Evolutionary conservation across 2,888 invertebrate species (phyloP), one percentile per base, ranked within the genome.

Genomic region (Phortica okadai): DNA sequence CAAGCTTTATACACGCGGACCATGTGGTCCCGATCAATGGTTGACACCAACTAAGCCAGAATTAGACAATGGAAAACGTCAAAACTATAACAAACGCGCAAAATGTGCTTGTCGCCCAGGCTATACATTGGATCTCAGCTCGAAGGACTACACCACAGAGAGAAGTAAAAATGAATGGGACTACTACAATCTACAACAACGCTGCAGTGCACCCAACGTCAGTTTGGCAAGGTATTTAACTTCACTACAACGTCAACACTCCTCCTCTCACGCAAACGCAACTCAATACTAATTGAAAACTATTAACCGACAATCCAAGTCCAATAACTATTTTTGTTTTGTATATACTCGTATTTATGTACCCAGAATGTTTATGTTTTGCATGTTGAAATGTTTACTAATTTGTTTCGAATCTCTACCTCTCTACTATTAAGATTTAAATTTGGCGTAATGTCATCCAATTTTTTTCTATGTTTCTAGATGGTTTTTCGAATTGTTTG

Each of bases 1-100:
- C 89, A 94, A 94, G 82, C 92, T 97, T 21, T 95, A 96, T 89
- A 94, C 94, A 0, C 95, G 94, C 82, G 97, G 96, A 0, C 96
- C 96, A 0, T 97, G 97, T 83, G 92, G 93, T 0, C 93, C 93
- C 0, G 95, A 95, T 0, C 94, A 96, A 81, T 95, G 95, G 95
- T 84, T 95, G 58, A 94, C 94, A 41, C 93, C 94, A 0, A 92
- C 92, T 33, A 92, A 94, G 81, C 82, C 86, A 0, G 84, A 92
- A 70, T 72, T 80, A 8, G 74, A 25, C 33, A 79, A 83, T 59
- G 83, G 77, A 14, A 82, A 33, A 33, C 81, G 4, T 6, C 56
- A 3, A 8, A 84, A 81, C 14, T 77, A 78, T 59, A 83, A 82
- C n/a, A 87, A 84, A 67, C 92, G 89, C 74, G 94, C 94, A 0